phyloP scores from a whole-genome alignment of 2,888 invertebrate genomes.

The Busseola fusca region DNA sequence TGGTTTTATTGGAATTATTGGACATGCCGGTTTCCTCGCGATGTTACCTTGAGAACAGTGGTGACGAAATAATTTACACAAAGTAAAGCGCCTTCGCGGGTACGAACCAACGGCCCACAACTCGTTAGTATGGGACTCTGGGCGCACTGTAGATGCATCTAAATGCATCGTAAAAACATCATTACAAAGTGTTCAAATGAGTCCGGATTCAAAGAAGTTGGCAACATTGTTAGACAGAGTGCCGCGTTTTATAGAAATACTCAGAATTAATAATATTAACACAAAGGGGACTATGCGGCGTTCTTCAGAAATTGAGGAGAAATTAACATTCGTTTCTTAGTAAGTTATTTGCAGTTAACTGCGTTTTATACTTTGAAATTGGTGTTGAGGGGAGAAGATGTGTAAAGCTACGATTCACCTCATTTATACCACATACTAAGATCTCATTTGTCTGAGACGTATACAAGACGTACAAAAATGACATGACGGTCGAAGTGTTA shows the following conservation, averaged over 20 bases:
- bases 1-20: too few species aligned
- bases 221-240: constrained; percentile 43
- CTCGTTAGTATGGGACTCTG: background rate
- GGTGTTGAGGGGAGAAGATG: background rate
- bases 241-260: constrained; percentile 56
- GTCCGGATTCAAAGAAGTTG: constrained; percentile 46
- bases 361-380: constrained; percentile 25
- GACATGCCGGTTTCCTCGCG: background rate
- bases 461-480: background rate
- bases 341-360: constrained; percentile 36
- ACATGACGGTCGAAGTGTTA: background rate
- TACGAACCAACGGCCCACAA: background rate
- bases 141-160: constrained; percentile 22
- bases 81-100: background rate
- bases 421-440: background rate
- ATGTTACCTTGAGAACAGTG: background rate
- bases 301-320: constrained; percentile 54
- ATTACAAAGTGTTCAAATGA: constrained; percentile 43
- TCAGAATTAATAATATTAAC: constrained; percentile 53
- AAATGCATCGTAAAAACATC: constrained; percentile 51
- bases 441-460: background rate
- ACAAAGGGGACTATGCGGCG: constrained; percentile 41
- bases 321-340: constrained; percentile 46
- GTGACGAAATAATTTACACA: background rate
- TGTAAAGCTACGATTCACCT: background rate